These are phyloP conservation scores for Caenorhabditis sinica DNA, from an alignment of 2,888 invertebrate genomes.

Conservation along the genomic window DNA sequence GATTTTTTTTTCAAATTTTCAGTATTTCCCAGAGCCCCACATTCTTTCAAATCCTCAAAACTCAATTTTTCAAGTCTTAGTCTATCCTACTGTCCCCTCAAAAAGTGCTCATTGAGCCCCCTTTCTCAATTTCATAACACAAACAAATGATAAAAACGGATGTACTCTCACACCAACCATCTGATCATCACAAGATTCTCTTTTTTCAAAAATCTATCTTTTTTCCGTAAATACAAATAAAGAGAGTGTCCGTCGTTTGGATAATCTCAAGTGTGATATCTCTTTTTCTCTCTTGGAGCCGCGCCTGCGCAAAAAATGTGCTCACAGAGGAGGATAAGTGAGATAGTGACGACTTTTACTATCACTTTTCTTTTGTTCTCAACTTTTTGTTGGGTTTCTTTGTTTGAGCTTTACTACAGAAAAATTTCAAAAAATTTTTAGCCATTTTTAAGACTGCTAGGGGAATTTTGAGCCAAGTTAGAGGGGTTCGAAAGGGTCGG, in stretches of 20 bases:
- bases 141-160: not conserved
- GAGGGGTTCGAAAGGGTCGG: too few species aligned
- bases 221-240: constrained; percentile 5
- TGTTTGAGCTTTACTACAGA: not conserved
- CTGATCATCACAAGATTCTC: not conserved
- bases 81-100: too few species aligned
- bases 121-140: not conserved
- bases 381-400: not conserved
- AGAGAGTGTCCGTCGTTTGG: constrained; percentile 11
- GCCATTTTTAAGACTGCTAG: not conserved
- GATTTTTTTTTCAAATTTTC: too few species aligned
- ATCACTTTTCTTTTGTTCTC: constrained; percentile 21
- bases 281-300: not conserved
- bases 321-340: not conserved
- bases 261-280: constrained; percentile 31
- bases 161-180: not conserved
- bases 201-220: not conserved
- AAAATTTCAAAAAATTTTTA: not conserved
- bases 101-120: not conserved
- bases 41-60: too few species aligned
- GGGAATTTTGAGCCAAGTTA: too few species aligned
- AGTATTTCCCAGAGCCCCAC: too few species aligned
- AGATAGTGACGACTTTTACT: not conserved
- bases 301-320: not conserved
- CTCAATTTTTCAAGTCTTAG: too few species aligned